Conservation (phyloP, 2,113 vertebrate genomes). For the Redunca redunca region DNA sequence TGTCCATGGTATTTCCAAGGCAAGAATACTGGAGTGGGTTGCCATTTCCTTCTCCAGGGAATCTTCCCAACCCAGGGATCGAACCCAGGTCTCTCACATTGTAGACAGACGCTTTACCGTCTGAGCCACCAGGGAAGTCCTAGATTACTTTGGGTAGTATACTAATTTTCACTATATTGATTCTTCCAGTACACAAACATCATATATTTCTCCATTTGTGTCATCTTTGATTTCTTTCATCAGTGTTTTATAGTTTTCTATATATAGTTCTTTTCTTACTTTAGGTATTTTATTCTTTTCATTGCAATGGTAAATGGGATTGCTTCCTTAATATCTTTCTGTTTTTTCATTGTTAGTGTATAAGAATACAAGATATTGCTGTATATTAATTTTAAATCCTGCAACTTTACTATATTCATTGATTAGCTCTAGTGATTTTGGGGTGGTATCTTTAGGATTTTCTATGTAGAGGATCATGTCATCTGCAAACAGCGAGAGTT, state of each 20-base stretch:
- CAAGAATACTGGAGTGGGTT: too few species aligned
- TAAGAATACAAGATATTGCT: background rate
- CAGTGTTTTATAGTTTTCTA: background rate
- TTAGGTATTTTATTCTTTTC: background rate
- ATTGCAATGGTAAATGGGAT: background rate
- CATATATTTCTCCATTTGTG: background rate
- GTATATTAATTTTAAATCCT: background rate
- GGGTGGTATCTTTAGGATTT: background rate
- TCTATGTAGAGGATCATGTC: background rate
- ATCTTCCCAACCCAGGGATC: too few species aligned
- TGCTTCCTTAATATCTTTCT: background rate
- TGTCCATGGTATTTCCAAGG: too few species aligned
- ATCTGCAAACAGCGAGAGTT: background rate
- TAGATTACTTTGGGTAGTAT: background rate
- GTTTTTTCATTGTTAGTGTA: background rate
- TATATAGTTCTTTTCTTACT: background rate
- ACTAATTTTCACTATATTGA: background rate
- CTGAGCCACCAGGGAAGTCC: too few species aligned
- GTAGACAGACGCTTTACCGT: too few species aligned
- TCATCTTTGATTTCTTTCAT: background rate
- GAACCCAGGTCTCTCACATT: too few species aligned
- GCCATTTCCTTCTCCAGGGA: too few species aligned
- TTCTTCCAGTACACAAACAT: background rate
- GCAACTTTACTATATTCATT: background rate
- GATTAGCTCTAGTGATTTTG: background rate